Conservation (phyloP, 2,113 vertebrate genomes). For the Myrmecophaga tridactyla region DNA sequence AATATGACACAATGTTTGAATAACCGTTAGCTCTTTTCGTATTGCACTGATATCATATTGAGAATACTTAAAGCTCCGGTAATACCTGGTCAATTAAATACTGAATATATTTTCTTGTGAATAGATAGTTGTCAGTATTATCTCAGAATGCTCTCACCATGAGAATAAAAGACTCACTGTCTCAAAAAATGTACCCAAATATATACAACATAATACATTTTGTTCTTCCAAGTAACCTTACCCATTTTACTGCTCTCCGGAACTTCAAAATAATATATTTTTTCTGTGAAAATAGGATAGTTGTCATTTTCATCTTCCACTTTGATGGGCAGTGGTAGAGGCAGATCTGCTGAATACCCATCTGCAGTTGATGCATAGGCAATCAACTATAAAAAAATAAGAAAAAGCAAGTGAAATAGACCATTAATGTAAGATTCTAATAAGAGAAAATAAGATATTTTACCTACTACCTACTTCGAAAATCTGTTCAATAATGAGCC, state of each 20-base stretch:
- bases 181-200: not conserved
- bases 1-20: not conserved
- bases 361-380: constrained; percentile 78
- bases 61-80: not conserved
- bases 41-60: not conserved
- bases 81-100: not conserved
- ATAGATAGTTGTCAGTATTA: not conserved
- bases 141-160: not conserved
- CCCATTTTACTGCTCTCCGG: constrained; percentile 85
- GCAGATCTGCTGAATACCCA: constrained; percentile 76
- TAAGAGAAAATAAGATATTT: not conserved
- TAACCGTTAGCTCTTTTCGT: not conserved
- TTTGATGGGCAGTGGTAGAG: constrained; percentile 81
- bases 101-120: not conserved
- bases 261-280: constrained; percentile 79
- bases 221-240: constrained; percentile 73
- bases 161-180: not conserved
- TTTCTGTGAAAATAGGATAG: constrained; percentile 82
- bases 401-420: not conserved
- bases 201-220: not conserved
- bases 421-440: not conserved
- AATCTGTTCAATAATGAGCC: not conserved
- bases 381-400: constrained; percentile 81
- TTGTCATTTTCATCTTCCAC: constrained; percentile 93
- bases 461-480: not conserved